Evolutionary conservation across 1,140 invertebrate species (phyloP), one percentile per base, ranked within the genome.

Genomic region (Archegozetes longisetosus): DNA sequence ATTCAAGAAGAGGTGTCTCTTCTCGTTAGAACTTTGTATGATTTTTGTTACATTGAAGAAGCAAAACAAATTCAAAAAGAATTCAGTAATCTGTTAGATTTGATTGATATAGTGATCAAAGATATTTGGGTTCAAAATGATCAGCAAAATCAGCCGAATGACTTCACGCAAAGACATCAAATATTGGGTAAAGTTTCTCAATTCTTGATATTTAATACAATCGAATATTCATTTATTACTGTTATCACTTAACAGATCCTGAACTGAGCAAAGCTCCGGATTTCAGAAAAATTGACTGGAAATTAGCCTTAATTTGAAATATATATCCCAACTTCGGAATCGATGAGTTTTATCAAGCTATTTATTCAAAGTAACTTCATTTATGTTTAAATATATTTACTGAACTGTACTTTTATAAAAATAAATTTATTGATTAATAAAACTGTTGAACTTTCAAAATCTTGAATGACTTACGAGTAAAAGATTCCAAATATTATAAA

Each of bases 11-110:
- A 40, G 25, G 54, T 53, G 1, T 6, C 24, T 50, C 50, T 24
- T 64, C 60, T 57, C 46, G 28, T 47, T 48, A 32, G 49, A 66
- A 62, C 22, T 57, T 53, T 64, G 22, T 28, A 64, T 50, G 54
- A 62, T 61, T 56, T 63, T 63, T 13, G 20, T 26, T 54, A 20
- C 25, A 53, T 53, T 22, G 25, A 60, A 61, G 58, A 40, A 65
- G 49, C 49, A 40, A 59, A 40, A 57, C 47, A n/a, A 55, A 58
- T 66, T 62, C 66, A 62, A 65, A 20, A 23, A 64, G 46, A 28
- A 55, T 27, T 58, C 57, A 20, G 1, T 60, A n/a, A 9, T 46
- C 25, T 60, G 22, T 26, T 58, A 48, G 20, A 23, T 57, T 40
- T 3, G 17, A 46, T 65, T 55, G 32, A 51, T 20, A 29, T 4